Conservation (phyloP, 2,113 vertebrate genomes). For the Pseudonaja textilis region DNA sequence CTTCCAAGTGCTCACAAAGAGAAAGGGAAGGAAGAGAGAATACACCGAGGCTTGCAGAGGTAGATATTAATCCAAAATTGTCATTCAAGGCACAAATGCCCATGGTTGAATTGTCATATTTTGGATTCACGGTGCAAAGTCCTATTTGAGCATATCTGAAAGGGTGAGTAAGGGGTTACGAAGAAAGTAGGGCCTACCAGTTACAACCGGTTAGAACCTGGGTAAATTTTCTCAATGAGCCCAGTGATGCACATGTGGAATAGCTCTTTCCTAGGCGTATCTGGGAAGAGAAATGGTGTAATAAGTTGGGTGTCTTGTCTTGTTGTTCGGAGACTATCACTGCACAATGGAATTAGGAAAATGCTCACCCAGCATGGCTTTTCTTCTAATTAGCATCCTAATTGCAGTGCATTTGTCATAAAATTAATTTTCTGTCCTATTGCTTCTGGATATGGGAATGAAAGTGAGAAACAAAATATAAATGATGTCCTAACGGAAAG, state of each 20-base stretch:
- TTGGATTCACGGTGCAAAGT: not conserved
- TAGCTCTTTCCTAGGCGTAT: slow-evolving; percentile 22
- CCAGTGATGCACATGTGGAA: slow-evolving; percentile 15
- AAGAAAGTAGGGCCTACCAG: not conserved
- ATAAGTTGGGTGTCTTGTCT: slow-evolving; percentile 24
- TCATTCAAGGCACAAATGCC: not conserved
- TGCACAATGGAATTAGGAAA: not conserved
- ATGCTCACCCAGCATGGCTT: slow-evolving; percentile 14
- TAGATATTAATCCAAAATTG: not conserved
- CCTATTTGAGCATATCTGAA: not conserved
- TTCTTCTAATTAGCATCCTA: slow-evolving; percentile 40
- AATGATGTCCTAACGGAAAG: not conserved
- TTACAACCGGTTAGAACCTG: not conserved
- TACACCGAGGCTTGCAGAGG: not conserved
- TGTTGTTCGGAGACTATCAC: slow-evolving; percentile 18
- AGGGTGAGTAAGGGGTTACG: not conserved
- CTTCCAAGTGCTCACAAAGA: too few species aligned
- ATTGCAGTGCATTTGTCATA: slow-evolving; percentile 17
- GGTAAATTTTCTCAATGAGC: not conserved
- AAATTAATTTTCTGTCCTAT: slow-evolving; percentile 39
- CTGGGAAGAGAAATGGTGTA: not conserved
- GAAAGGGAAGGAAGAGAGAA: not conserved
- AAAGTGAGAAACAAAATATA: slow-evolving; percentile 35
- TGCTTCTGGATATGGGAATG: slow-evolving; percentile 39
- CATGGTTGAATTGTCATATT: not conserved